Percentiles rank a stretch among this genome's conserved stretches.
phyloP scores from a whole-genome alignment of 2,113 vertebrate species.

The Orientallactaga bullata region DNA sequence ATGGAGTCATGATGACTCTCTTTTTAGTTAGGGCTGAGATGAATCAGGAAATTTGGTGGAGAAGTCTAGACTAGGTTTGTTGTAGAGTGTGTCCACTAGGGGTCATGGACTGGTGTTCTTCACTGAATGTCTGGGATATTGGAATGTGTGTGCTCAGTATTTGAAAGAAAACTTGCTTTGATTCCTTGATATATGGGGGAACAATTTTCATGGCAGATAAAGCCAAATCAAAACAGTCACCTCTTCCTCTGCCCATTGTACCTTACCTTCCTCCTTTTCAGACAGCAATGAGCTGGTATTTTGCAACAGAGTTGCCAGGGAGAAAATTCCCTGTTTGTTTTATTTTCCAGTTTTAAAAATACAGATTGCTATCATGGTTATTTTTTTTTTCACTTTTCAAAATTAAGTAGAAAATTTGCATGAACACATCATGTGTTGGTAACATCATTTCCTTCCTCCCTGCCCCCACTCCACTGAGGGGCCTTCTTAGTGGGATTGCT shows the following conservation, averaged over 20 bases:
- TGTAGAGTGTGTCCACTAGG: neutral
- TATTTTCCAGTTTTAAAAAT: neutral
- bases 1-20: neutral
- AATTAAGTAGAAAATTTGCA: no score
- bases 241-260: neutral
- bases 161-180: neutral
- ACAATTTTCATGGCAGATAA: neutral
- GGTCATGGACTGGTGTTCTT: neutral
- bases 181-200: neutral
- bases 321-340: neutral
- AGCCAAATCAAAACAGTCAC: neutral
- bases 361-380: neutral
- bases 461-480: no score
- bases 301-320: neutral
- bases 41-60: neutral
- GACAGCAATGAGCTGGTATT: neutral
- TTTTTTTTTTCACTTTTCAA: no score
- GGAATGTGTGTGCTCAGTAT: neutral
- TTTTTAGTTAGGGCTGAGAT: neutral
- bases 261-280: constrained; percentile 11
- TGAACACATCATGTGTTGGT: no score
- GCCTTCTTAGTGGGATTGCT: no score
- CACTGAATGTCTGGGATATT: neutral
- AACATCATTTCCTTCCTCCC: no score
- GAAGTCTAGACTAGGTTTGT: neutral